Evolutionary conservation across 2,797 vertebrate species (phyloP), one percentile per base, ranked within the genome.

Genomic region (Acipenser ruthenus): DNA sequence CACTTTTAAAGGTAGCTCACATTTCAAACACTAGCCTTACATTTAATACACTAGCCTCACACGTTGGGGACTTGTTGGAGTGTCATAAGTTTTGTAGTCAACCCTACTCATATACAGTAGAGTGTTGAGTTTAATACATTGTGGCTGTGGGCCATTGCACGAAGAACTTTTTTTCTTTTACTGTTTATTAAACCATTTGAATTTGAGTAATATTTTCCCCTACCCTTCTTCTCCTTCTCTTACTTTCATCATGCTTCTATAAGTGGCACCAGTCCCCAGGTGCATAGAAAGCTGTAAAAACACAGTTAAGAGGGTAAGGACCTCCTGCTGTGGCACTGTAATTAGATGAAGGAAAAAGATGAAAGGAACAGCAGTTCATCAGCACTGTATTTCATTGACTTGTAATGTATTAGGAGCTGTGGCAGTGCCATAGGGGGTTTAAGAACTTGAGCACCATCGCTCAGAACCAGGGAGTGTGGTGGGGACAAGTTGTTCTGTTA

Each of bases 281-380:
- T 11, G 15, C 12, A 58, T 2, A 58, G 10, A 6, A 37, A 37
- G 37, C 37, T 37, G 37, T 37, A 37, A 37, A 37, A 37, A 37
- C 37, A 37, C 37, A 37, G 37, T 37, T 37, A 37, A 37, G 4
- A 37, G 37, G 37, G 4, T 37, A 5, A 37, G 37, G 37, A 37
- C 37, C 37, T 37, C 37, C 37, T 37, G 37, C 37, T 37, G 23
- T 37, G 37, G 37, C 80, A 75, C 72, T 76, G 67, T 85, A 87
- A 87, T 83, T 83, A 79, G 81, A 79, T 77, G 78, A 82, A 77
- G 77, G 69, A 83, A 82, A 85, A 77, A 82, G 77, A 80, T 83
- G 83, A 83, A 80, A 72, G 78, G 83, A 83, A 77, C 79, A 72
- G 79, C 76, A 71, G 71, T 64, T 77, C 67, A 73, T 72, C 74